Conservation (phyloP, 2,888 invertebrate species). For the Teleiodes luculella region DNA sequence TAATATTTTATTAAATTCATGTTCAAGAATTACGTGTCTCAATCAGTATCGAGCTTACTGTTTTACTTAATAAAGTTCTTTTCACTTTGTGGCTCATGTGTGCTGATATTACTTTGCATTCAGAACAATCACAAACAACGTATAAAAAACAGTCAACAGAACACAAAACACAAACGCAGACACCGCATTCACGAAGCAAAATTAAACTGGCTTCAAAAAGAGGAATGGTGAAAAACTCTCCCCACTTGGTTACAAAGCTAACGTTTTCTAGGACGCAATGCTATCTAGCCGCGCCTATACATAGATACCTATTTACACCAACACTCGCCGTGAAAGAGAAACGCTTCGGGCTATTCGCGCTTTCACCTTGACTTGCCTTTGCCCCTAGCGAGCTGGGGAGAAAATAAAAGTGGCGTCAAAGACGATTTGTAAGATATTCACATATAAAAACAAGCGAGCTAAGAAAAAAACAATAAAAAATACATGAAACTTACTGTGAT, state of each 20-base stretch:
- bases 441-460: too few relatives aligned
- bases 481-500: too few relatives aligned
- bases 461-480: too few relatives aligned
- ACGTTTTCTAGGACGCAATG: slow-evolving; percentile 5
- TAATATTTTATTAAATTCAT: too few relatives aligned
- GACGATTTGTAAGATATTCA: too few relatives aligned
- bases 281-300: background rate
- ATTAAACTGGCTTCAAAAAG: slow-evolving; percentile 2
- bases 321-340: slow-evolving; percentile 6
- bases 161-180: background rate
- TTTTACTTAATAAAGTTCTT: too few relatives aligned
- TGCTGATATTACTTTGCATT: background rate
- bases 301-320: slow-evolving; percentile 1
- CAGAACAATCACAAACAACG: background rate
- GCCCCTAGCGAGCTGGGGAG: too few relatives aligned
- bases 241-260: slow-evolving; percentile 5
- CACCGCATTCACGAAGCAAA: background rate
- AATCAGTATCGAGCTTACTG: too few relatives aligned
- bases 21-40: too few relatives aligned
- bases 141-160: background rate
- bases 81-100: too few relatives aligned
- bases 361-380: background rate
- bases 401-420: too few relatives aligned
- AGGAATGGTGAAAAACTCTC: background rate
- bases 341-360: slow-evolving; percentile 1